phyloP scores from a whole-genome alignment of 2,797 vertebrate species.

The Amblyraja radiata region DNA sequence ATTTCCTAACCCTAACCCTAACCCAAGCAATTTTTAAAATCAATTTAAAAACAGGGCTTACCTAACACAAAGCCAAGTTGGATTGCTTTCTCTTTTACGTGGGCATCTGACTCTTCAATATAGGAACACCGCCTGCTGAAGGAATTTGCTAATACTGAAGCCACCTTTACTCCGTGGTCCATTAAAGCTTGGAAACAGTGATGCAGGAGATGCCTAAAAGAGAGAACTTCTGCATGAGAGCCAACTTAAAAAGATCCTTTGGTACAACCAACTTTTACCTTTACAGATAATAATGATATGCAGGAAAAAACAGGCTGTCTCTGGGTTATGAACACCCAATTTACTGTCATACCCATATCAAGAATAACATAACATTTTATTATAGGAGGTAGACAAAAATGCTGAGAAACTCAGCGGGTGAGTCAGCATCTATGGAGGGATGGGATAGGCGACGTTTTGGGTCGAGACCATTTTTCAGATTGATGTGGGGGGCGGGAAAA shows the following conservation, averaged over 20 bases:
- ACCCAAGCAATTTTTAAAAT: background rate
- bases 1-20: no score
- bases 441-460: no score
- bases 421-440: no score
- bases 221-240: constrained; percentile 21
- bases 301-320: background rate
- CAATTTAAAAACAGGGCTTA: constrained; percentile 50
- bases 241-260: background rate
- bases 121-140: constrained; percentile 96
- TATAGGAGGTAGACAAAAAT: no score
- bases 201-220: constrained; percentile 86
- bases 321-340: no score
- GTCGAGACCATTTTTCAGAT: no score
- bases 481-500: no score
- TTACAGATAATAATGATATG: background rate
- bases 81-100: constrained; percentile 96
- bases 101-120: constrained; percentile 89
- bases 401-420: no score
- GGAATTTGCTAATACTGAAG: constrained; percentile 92
- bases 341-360: no score
- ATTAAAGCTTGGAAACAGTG: constrained; percentile 98
- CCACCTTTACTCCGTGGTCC: constrained; percentile 97
- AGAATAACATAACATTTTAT: no score
- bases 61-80: constrained; percentile 97
- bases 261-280: background rate